A percentile compares a stretch with the other conserved stretches of the same genome.
Conservation (phyloP, 1,140 invertebrate species). For the Rhagoletis zephyria region DNA sequence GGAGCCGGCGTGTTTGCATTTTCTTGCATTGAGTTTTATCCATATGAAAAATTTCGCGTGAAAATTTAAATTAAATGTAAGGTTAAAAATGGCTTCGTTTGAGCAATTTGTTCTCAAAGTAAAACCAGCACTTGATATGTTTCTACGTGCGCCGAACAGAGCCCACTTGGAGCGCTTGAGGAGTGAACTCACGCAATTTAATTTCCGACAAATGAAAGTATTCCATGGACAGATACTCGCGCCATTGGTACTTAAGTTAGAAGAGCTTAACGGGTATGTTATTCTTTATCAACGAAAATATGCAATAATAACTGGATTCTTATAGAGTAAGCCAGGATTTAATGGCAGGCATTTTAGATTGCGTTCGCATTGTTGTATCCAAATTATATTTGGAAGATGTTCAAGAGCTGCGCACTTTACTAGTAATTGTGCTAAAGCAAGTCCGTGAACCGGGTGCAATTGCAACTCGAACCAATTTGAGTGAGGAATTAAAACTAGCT, state of each 20-base stretch:
- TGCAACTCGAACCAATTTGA: slow-evolving; percentile 60
- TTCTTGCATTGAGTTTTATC: background rate
- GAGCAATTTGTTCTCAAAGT: slow-evolving; percentile 72
- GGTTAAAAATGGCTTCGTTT: slow-evolving; percentile 64
- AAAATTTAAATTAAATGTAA: background rate
- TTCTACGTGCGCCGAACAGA: slow-evolving; percentile 63
- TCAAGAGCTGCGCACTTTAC: slow-evolving; percentile 64
- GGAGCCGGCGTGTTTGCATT: background rate
- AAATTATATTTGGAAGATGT: slow-evolving; percentile 63
- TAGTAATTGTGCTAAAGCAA: slow-evolving; percentile 66
- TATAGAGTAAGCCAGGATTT: slow-evolving; percentile 66
- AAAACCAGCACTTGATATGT: slow-evolving; percentile 67
- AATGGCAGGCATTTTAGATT: slow-evolving; percentile 63
- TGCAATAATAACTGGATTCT: background rate
- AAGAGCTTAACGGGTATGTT: slow-evolving; percentile 63
- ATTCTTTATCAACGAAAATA: background rate
- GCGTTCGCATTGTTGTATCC: slow-evolving; percentile 62
- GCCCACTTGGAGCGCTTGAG: slow-evolving; percentile 61
- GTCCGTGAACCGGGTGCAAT: slow-evolving; percentile 61
- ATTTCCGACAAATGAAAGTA: slow-evolving; percentile 66
- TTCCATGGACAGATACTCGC: slow-evolving; percentile 67
- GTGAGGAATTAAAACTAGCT: slow-evolving; percentile 70
- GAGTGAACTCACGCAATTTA: slow-evolving; percentile 62
- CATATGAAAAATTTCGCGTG: too few species aligned
- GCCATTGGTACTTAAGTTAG: slow-evolving; percentile 67